Conservation (phyloP, 2,113 vertebrate species). For the Misgurnus mizolepis region DNA sequence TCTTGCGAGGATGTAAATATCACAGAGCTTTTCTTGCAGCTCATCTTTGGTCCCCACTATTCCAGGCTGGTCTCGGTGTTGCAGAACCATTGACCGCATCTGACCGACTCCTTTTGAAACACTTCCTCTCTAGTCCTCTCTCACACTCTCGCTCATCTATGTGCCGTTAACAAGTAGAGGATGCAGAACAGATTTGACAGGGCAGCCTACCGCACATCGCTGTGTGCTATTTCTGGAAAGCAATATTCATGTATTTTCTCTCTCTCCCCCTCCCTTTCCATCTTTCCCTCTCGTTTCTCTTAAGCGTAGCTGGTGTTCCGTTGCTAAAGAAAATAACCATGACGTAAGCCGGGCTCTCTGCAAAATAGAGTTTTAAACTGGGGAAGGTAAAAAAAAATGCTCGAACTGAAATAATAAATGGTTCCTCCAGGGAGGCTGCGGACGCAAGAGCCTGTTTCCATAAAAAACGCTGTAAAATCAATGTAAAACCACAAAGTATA, state of each 20-base stretch:
- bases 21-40: constrained; percentile 15
- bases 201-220: constrained; percentile 52
- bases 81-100: constrained; percentile 24
- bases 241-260: constrained; percentile 54
- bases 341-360: constrained; percentile 53
- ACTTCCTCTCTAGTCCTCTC: neutral
- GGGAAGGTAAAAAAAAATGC: neutral
- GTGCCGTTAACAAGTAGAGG: constrained; percentile 50
- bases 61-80: neutral
- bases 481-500: constrained; percentile 15
- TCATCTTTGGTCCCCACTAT: neutral
- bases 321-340: constrained; percentile 53
- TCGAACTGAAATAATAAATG: constrained; percentile 54
- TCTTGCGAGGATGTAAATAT: constrained; percentile 27
- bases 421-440: constrained; percentile 38
- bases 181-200: constrained; percentile 57
- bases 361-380: constrained; percentile 53
- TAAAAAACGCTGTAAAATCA: constrained; percentile 31
- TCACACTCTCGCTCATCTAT: neutral
- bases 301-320: constrained; percentile 46
- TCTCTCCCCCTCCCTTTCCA: constrained; percentile 29
- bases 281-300: constrained; percentile 30
- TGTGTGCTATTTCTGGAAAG: constrained; percentile 61
- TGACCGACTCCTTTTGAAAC: neutral
- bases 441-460: constrained; percentile 12